Evolutionary conservation across 2,113 vertebrate genomes (phyloP), one percentile per base, ranked within the genome.

Genomic region (Tilapia sparmanii): DNA sequence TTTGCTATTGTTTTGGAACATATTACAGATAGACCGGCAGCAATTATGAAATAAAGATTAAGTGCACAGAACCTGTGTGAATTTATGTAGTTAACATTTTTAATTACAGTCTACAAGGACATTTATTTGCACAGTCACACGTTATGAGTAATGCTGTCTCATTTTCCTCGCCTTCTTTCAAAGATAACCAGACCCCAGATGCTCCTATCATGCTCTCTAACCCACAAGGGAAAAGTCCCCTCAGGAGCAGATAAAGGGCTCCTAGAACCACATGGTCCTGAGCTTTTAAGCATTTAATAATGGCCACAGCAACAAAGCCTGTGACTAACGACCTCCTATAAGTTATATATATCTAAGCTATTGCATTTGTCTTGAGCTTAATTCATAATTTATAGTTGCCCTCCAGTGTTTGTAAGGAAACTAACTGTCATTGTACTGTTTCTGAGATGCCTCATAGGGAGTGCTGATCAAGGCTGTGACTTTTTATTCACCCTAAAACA

Each of bases 251-350:
- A 71, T 54, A 83, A 89, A 55, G 80, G 86, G 79, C 81, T 90
- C 86, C 88, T 83, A 68, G 61, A 66, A 91, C 90, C 94, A 95
- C 86, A 94, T 94, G 96, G 91, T 94, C 91, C 81, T 83, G 81
- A 80, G 78, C 82, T 82, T 89, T 82, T 91, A 91, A 92, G 52
- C 85, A 83, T 80, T 91, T 90, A 83, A 79, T 86, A 93, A 94
- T 86, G 40, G 53, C 79, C 55, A 45, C 80, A 81, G 24, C 80
- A 90, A 90, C 92, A 93, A 94, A 91, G 91, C 84, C 79, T 24
- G 31, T 31, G n/a, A 52, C 90, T 87, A 91, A 87, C 80, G 22
- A 78, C 76, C 57, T 2, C 22, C 40, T 68, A 33, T 90, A 86
- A 84, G 54, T 86, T 84, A 81, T 50, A 81, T 85, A 80, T 90